phyloP scores from a whole-genome alignment of 1,140 invertebrate genomes.

The Amyelois transitella region DNA sequence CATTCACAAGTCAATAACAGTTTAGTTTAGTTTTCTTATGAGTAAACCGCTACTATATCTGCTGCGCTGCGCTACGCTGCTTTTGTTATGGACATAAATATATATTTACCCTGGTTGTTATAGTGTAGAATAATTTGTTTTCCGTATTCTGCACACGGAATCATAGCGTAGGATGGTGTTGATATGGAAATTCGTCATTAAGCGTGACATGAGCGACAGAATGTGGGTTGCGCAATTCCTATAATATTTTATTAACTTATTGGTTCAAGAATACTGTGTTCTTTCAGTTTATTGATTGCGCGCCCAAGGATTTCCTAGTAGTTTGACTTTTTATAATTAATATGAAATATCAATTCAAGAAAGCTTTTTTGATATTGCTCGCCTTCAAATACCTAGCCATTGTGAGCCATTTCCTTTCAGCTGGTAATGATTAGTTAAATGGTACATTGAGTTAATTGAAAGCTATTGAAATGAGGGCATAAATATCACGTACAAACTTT shows the following conservation, averaged over 20 bases:
- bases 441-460: conserved; percentile 5
- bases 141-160: not conserved
- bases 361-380: not conserved
- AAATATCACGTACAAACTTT: not conserved
- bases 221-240: not conserved
- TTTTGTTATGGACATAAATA: too few species aligned
- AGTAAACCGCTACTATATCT: too few species aligned
- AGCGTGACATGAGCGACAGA: not conserved
- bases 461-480: not conserved
- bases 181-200: not conserved
- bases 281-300: not conserved
- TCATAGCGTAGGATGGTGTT: not conserved
- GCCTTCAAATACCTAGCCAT: not conserved
- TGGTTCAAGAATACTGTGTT: not conserved
- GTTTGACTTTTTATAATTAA: not conserved
- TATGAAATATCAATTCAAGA: not conserved
- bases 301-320: not conserved
- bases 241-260: not conserved
- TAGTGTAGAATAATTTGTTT: not conserved
- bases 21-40: too few species aligned
- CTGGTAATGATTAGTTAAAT: conserved; percentile 1
- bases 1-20: not conserved
- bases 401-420: conserved; percentile 4
- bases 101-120: not conserved
- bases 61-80: too few species aligned